A percentile compares a stretch with the other conserved stretches of the same genome.
phyloP scores from a whole-genome alignment of 2,888 invertebrate species.

The Pegoplata infirma region DNA sequence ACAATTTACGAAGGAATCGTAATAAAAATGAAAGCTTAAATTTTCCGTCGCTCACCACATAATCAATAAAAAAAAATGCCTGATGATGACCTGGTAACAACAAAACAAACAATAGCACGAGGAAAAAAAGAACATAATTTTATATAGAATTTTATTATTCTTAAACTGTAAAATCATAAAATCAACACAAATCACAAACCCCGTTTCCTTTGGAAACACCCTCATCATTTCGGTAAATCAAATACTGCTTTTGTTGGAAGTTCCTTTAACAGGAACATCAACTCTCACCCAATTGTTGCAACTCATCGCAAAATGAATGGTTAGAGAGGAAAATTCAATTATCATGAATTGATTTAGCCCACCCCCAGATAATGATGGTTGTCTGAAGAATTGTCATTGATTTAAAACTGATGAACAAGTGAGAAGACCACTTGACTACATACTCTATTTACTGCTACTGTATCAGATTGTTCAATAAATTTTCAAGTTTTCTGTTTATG shows the following conservation, averaged over 20 bases:
- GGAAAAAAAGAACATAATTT: constrained; percentile 10
- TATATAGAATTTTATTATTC: constrained; percentile 27
- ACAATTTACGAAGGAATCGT: neutral
- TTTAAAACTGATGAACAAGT: constrained; percentile 35
- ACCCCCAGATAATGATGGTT: constrained; percentile 18
- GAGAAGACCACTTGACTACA: constrained; percentile 29
- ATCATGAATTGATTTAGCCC: constrained; percentile 16
- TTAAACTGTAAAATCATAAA: constrained; percentile 37
- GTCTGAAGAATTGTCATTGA: constrained; percentile 29
- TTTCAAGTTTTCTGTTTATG: neutral
- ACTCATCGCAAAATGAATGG: no score
- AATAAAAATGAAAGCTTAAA: neutral
- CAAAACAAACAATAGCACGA: constrained; percentile 15
- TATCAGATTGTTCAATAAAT: constrained; percentile 13
- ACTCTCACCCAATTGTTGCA: neutral
- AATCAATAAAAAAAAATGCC: constrained; percentile 31
- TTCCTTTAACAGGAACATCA: neutral
- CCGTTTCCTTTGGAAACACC: constrained; percentile 14
- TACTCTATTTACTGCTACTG: no score
- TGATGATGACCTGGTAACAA: constrained; percentile 23
- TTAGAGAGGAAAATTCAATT: constrained; percentile 32
- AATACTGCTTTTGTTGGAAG: neutral
- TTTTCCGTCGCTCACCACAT: constrained; percentile 3
- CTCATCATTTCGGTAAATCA: constrained; percentile 4
- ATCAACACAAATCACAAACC: constrained; percentile 38